Base-by-base conservation (phyloP, 2,888 invertebrate species). In the Apamea anceps region DNA sequence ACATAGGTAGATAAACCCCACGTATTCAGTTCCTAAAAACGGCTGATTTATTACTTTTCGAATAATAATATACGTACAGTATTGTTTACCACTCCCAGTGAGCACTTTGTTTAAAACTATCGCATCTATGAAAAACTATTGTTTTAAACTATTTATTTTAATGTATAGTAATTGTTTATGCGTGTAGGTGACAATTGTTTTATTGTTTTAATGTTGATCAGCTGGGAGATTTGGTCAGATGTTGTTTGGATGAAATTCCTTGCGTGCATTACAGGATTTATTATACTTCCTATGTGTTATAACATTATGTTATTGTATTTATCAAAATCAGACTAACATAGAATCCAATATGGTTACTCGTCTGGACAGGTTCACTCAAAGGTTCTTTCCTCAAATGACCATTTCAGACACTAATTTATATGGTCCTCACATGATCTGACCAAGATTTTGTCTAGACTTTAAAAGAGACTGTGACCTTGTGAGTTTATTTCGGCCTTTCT, bases 181-280 rank as follows among this genome's bases (percentile, higher is more conserved):
- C 76, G 79, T 81, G 63, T 65, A 87, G 87, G 82, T 85, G 88
- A 85, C 88, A 88, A 88, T 84, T 79, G 80, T 84, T 87, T 68
- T 82, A 82, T 87, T 79, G 79, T 88, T 79, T 42, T 32, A 32
- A 63, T 77, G 70, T 70, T 65, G 65, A 74, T 80, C 70, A 5
- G 77, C 80, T 80, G 63, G 37, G 48, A 83, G 89, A 81, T 88
- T 78, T 72, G 32, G 5, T 8, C 15, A 42, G 79, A 80, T 85
- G 75, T 63, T 75, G 45, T 81, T 54, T 71, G 15, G 75, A 81
- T 78, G 18, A 80, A 72, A 87, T 85, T 78, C 60, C 66, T 76
- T 72, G 28, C 51, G 42, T 78, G 42, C 70, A 62, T 79, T 72
- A 73, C 42, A 66, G 5, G n/a, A 70, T 65, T 76, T 76, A 79